These are phyloP conservation scores for Ammospiza caudacuta DNA, from an alignment of 2,113 vertebrate genomes.

Conservation along the genomic window DNA sequence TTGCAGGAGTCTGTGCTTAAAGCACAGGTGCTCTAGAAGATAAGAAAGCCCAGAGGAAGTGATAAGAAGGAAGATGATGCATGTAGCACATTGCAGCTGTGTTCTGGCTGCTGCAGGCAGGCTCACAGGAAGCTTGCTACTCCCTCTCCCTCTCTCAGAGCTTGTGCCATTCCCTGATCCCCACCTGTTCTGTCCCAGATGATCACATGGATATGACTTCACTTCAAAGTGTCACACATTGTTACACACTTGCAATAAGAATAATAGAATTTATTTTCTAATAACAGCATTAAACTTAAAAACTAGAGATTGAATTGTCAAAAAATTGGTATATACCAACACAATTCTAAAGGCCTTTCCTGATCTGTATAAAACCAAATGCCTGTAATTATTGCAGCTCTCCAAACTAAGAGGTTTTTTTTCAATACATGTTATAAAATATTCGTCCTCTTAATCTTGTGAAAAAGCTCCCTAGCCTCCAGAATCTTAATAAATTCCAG, in stretches of 20 bases:
- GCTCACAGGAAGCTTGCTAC: neutral
- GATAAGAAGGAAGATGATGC: neutral
- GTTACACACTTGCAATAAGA: neutral
- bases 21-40: neutral
- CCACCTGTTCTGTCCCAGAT: neutral
- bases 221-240: neutral
- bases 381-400: neutral
- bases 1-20: neutral
- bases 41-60: neutral
- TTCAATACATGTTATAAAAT: neutral
- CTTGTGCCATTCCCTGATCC: neutral
- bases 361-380: neutral
- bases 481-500: neutral
- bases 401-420: neutral
- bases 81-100: neutral
- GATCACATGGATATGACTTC: neutral
- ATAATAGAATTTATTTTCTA: neutral
- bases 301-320: neutral
- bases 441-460: neutral
- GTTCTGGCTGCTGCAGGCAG: neutral
- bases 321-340: neutral
- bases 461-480: neutral
- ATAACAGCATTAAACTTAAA: neutral
- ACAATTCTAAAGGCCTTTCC: neutral
- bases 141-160: neutral